A percentile compares a stretch with the other conserved stretches of the same genome.
These are phyloP conservation scores for Ophiothrix spiculata DNA, from an alignment of 35 echinoderm and acorn worm species.

Conservation along the genomic window DNA sequence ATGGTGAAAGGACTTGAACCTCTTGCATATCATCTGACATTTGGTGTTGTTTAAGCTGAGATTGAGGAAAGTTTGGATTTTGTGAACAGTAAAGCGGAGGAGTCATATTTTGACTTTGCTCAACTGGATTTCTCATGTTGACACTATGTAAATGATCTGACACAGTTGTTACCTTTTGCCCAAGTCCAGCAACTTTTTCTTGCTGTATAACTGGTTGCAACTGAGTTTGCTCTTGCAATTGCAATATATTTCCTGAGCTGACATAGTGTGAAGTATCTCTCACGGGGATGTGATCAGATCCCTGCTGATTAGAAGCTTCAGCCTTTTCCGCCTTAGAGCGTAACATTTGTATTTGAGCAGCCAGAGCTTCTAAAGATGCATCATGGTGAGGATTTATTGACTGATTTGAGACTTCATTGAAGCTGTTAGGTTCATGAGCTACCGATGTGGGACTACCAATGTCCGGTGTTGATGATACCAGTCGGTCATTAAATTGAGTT, in stretches of 20 bases:
- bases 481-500: slow-evolving; percentile 15
- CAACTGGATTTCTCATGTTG: neutral
- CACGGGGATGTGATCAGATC: neutral
- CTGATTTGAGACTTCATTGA: neutral
- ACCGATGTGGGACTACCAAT: neutral
- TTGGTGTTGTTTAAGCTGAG: neutral
- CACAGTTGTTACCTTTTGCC: neutral
- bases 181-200: neutral
- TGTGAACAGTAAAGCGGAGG: neutral
- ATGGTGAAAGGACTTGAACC: too few species aligned
- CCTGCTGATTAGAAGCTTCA: neutral
- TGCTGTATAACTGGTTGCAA: neutral
- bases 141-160: neutral
- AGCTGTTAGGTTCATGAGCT: neutral
- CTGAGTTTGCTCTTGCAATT: too few species aligned
- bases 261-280: neutral
- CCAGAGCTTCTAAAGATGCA: neutral
- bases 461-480: slow-evolving; percentile 34
- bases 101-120: neutral
- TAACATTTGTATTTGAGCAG: neutral
- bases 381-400: neutral
- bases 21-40: too few species aligned
- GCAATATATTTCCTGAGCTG: neutral
- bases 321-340: neutral
- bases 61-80: neutral